Conservation (phyloP, 2,797 vertebrate species). For the Antrozous pallidus region DNA sequence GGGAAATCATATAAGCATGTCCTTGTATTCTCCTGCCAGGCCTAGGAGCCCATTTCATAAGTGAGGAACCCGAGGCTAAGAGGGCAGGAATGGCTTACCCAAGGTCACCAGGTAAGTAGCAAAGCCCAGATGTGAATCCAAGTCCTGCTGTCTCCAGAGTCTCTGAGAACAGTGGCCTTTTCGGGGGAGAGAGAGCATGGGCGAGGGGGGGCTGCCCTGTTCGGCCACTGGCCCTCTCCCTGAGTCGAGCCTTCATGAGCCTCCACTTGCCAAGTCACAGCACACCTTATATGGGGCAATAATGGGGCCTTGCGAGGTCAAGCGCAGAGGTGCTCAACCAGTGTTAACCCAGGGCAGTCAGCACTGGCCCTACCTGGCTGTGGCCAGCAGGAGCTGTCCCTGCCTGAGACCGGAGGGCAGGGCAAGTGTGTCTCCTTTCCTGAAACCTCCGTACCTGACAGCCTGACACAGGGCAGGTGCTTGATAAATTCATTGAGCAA, state of each 20-base stretch:
- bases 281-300: background rate
- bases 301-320: background rate
- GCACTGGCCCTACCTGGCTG: accelerated
- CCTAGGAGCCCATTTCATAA: background rate
- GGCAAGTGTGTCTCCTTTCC: background rate
- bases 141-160: background rate
- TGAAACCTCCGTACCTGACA: background rate
- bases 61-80: background rate
- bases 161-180: background rate
- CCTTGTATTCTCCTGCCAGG: background rate
- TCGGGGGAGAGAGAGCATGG: background rate
- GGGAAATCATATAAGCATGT: background rate
- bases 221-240: background rate
- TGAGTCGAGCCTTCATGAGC: background rate
- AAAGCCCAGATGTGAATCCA: background rate
- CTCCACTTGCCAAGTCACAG: background rate
- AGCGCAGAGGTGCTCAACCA: background rate
- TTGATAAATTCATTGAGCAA: background rate
- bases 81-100: background rate
- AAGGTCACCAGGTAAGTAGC: background rate
- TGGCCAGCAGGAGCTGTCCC: background rate
- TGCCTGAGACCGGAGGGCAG: background rate
- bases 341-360: accelerated
- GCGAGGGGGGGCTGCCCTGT: background rate
- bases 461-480: background rate